These are phyloP conservation scores for Chymomyza procnemis DNA, from an alignment of 2,888 invertebrate genomes.

Conservation along the genomic window DNA sequence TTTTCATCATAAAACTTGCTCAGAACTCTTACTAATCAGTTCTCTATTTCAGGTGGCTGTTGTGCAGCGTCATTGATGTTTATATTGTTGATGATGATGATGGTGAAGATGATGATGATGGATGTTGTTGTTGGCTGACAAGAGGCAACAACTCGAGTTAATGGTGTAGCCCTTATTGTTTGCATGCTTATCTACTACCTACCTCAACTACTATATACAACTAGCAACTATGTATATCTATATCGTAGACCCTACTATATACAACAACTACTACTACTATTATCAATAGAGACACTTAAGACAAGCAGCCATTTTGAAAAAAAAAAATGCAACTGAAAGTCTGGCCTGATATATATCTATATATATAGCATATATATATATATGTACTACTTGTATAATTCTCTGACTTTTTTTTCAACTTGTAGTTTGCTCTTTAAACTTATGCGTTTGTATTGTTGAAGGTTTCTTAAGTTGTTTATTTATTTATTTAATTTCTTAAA, in stretches of 20 bases:
- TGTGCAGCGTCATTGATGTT: slow-evolving; percentile 46
- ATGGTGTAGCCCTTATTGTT: slow-evolving; percentile 67
- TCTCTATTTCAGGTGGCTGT: slow-evolving; percentile 76
- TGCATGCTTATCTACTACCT: slow-evolving; percentile 61
- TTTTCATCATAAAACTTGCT: slow-evolving; percentile 22
- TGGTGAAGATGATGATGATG: slow-evolving; percentile 21
- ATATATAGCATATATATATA: slow-evolving; percentile 28
- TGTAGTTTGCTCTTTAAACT: slow-evolving; percentile 59
- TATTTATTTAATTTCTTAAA: too few relatives aligned
- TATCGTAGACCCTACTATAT: slow-evolving; percentile 22
- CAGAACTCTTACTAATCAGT: slow-evolving; percentile 75
- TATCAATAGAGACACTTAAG: not conserved
- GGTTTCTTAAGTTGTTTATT: slow-evolving; percentile 54
- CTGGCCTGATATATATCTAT: slow-evolving; percentile 19
- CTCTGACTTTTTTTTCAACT: slow-evolving; percentile 48
- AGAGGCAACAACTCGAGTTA: not conserved
- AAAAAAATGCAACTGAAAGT: not conserved
- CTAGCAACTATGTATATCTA: slow-evolving; percentile 34
- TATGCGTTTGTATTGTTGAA: slow-evolving; percentile 57
- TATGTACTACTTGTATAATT: slow-evolving; percentile 49
- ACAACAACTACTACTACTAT: not conserved
- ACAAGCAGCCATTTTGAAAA: not conserved
- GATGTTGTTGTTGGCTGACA: not conserved
- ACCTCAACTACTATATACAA: slow-evolving; percentile 25
- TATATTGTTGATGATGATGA: slow-evolving; percentile 22